These are phyloP conservation scores for Garrulus glandarius DNA, from an alignment of 2,797 vertebrate genomes.

Conservation along the genomic window DNA sequence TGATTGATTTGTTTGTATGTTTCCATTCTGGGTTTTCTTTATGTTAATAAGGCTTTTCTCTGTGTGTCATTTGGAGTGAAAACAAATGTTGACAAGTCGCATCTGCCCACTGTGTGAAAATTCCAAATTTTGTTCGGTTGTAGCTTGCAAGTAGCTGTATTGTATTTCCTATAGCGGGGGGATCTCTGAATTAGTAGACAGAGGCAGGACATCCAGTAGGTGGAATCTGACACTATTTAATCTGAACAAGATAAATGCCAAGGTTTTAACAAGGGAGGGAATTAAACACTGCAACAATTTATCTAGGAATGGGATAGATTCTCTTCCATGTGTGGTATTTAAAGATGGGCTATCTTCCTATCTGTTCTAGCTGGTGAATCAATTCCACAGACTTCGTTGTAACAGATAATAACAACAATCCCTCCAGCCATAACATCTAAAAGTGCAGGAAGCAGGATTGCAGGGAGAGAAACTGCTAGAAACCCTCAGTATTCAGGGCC, in stretches of 20 bases:
- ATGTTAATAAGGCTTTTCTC: neutral
- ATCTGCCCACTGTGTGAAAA: constrained; percentile 44
- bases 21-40: neutral
- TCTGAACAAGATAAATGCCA: constrained; percentile 32
- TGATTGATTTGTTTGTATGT: neutral
- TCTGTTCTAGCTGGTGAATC: neutral
- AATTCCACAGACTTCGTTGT: neutral
- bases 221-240: constrained; percentile 37
- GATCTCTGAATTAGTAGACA: constrained; percentile 16
- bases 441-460: neutral
- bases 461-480: neutral
- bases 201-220: constrained; percentile 33
- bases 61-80: neutral
- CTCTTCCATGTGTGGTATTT: neutral
- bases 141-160: constrained; percentile 36
- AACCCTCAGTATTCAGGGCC: neutral
- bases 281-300: neutral
- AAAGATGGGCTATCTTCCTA: neutral
- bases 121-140: constrained; percentile 35
- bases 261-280: constrained; percentile 19
- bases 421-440: neutral
- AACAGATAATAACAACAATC: neutral
- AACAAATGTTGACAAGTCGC: constrained; percentile 7
- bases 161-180: constrained; percentile 12
- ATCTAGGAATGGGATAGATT: neutral